Evolutionary conservation across 2,113 vertebrate genomes (phyloP).

Genomic region (Noctilio leporinus): DNA sequence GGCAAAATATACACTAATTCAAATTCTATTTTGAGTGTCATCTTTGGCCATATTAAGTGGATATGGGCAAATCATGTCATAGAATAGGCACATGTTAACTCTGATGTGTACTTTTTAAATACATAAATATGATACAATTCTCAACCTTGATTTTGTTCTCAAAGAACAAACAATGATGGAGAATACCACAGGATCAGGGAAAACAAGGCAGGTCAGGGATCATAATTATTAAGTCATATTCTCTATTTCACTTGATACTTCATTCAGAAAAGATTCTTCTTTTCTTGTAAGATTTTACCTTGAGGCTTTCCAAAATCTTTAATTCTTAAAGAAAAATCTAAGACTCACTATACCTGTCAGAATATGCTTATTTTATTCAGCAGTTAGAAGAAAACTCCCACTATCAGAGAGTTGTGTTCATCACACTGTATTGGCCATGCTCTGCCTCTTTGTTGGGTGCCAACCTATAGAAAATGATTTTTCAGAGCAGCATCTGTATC

Average conservation of each 20-base stretch:
- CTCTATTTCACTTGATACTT: neutral
- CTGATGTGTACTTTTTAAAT: neutral
- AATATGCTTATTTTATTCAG: constrained; percentile 56
- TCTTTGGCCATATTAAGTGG: neutral
- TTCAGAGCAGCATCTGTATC: constrained; percentile 74
- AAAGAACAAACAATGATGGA: neutral
- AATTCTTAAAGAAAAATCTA: neutral
- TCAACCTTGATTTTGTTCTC: neutral
- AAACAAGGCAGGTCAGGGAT: neutral
- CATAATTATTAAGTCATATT: neutral
- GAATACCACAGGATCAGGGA: neutral
- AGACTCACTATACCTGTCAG: neutral
- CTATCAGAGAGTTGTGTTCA: constrained; percentile 46
- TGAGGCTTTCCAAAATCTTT: neutral
- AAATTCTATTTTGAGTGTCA: neutral
- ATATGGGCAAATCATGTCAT: neutral
- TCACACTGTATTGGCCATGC: constrained; percentile 19
- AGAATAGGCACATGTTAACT: neutral
- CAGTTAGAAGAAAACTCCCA: neutral
- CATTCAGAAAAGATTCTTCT: neutral
- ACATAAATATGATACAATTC: neutral
- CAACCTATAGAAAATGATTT: constrained; percentile 57
- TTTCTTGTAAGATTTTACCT: neutral
- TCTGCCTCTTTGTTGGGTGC: constrained; percentile 61
- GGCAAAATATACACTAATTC: neutral